Evolutionary conservation across 2,797 vertebrate genomes (phyloP), one percentile per base, ranked within the genome.

Genomic region (Oreonectes daqikongensis): DNA sequence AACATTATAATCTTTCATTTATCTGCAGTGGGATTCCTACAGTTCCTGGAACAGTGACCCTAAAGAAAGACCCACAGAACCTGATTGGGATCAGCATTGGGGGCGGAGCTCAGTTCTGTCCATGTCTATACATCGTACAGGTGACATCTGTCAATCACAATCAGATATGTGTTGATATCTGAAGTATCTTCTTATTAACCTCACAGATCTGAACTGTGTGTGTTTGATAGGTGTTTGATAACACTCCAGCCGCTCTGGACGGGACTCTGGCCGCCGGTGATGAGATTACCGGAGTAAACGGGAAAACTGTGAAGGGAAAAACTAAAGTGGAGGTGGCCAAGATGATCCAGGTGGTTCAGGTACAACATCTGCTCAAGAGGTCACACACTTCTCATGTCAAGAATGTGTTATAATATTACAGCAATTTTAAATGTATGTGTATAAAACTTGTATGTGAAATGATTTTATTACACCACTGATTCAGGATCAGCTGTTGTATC

Each of bases 291-390:
- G 97, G 97, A 0, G 97, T 99, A 72, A 99, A 97, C 0, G 95
- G 96, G 32, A 98, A 94, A 86, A 93, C 97, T 0, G 96, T 99
- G 82, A 99, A 99, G 87, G 98, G 98, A 4, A 98, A 96, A 79
- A 99, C 97, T 20, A 99, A 99, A 86, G 96, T 99, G 87, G 96
- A 99, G 83, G 98, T 99, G 89, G 98, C 98, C 28, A 98, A 97
- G 92, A 99, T 99, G 97, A 99, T 99, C 84, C 98, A 99, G 90
- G 92, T 93, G 84, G 97, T 98, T 77, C 96, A 99, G 97, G 97
- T 98, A 89, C 35, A 74, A 20, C 12, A 17, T 30, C 17, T 55
- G 35, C 22, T 20, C n/a, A 22, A 50, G 5, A 30, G 5, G 0
- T 5, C 1, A 12, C 20, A 53, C 52, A 53, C 18, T 1, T 48